Conservation (phyloP, 2,888 invertebrate species). For the Meiosimyza platycephala region DNA sequence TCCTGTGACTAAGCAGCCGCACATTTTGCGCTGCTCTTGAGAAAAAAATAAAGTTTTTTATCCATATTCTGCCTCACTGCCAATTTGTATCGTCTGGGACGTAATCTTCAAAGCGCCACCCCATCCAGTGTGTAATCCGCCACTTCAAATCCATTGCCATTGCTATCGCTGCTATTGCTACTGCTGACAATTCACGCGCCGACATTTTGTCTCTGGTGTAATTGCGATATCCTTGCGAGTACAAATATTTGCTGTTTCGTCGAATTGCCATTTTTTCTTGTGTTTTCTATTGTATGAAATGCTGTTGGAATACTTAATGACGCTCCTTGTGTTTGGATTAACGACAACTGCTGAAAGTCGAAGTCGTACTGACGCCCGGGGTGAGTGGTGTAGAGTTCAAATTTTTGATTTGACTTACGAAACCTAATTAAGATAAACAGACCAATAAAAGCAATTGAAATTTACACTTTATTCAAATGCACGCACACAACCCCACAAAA, state of each 20-base stretch:
- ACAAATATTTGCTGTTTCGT: constrained; percentile 18
- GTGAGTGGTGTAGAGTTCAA: constrained; percentile 48
- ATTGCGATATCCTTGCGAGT: constrained; percentile 21
- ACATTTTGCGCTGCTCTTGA: background rate
- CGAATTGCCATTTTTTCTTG: constrained; percentile 17
- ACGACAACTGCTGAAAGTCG: constrained; percentile 58
- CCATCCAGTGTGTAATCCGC: background rate
- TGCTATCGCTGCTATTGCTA: background rate
- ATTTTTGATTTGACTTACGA: background rate
- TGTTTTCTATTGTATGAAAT: constrained; percentile 58
- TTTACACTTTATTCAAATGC: too few relatives aligned
- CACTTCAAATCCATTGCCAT: background rate
- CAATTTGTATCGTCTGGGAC: constrained; percentile 2
- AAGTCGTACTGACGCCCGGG: constrained; percentile 54
- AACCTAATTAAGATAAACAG: too few relatives aligned
- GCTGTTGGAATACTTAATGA: constrained; percentile 67
- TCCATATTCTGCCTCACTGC: background rate
- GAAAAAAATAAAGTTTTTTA: background rate
- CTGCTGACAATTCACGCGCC: background rate
- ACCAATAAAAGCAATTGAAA: too few relatives aligned
- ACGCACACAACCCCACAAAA: too few relatives aligned
- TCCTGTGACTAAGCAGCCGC: background rate
- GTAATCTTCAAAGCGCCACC: background rate
- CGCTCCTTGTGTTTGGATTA: constrained; percentile 67
- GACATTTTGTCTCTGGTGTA: constrained; percentile 6